These are phyloP conservation scores for Nyctalus aviator DNA, from an alignment of 2,797 vertebrate genomes.

Conservation along the genomic window DNA sequence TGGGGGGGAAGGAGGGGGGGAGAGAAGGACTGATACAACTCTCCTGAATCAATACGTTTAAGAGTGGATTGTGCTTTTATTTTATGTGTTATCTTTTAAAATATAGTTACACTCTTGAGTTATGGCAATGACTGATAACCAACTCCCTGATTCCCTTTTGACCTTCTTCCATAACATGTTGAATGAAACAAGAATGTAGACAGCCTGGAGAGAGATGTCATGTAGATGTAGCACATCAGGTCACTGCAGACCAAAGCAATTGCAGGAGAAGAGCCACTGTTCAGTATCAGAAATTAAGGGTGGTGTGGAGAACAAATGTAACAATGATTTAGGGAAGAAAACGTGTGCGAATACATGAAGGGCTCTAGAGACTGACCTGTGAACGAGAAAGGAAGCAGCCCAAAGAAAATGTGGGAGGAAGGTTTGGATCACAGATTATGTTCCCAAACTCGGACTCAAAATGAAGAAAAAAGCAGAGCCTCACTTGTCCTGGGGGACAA, in stretches of 20 bases:
- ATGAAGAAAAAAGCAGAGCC: no score
- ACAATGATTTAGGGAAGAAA: neutral
- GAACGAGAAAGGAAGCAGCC: neutral
- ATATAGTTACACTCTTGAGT: neutral
- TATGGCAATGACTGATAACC: neutral
- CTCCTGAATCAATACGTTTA: neutral
- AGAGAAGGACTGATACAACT: neutral
- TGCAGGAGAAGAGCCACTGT: neutral
- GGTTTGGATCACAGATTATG: neutral
- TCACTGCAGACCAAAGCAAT: neutral
- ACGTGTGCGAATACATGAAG: neutral
- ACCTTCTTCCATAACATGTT: neutral
- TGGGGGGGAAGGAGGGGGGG: accelerated
- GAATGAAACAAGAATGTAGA: neutral
- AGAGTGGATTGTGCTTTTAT: neutral
- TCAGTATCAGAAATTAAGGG: neutral
- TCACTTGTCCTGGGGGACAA: neutral
- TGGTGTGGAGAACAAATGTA: accelerated
- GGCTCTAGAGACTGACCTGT: neutral
- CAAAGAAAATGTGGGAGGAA: neutral
- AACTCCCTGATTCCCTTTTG: neutral
- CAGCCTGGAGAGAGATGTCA: neutral
- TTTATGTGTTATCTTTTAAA: neutral
- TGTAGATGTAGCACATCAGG: neutral
- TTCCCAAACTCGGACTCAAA: no score